Percentiles rank a stretch among this genome's conserved stretches.
These are phyloP conservation scores for Lottia gigantea DNA, from an alignment of 2,888 invertebrate genomes.

Conservation along the genomic window DNA sequence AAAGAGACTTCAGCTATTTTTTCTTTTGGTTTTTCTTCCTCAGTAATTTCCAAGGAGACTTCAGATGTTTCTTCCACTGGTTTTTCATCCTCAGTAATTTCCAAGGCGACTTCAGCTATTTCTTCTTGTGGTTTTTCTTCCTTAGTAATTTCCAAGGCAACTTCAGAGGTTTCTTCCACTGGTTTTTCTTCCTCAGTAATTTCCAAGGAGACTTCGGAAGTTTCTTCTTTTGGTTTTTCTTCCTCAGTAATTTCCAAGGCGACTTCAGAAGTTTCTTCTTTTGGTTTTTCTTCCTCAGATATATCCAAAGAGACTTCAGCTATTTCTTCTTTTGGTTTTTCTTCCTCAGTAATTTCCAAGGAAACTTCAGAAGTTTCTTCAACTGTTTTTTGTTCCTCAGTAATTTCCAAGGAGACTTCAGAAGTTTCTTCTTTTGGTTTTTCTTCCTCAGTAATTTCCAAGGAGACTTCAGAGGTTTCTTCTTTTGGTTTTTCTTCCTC, in stretches of 20 bases:
- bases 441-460: too few relatives aligned
- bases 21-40: constrained; percentile 2
- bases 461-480: too few relatives aligned
- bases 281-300: background rate
- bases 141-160: background rate
- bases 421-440: too few relatives aligned
- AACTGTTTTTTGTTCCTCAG: too few relatives aligned
- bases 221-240: constrained; percentile 17
- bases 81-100: background rate
- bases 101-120: background rate
- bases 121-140: background rate
- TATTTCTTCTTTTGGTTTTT: constrained; percentile 24
- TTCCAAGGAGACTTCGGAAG: constrained; percentile 5
- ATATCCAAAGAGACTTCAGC: constrained; percentile 3
- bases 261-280: constrained; percentile 1
- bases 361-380: too few relatives aligned
- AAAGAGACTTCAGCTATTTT: constrained; percentile 10
- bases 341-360: too few relatives aligned
- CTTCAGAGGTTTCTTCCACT: background rate
- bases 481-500: too few relatives aligned
- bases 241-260: constrained; percentile 18
- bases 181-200: constrained; percentile 14
- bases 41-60: background rate
- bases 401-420: too few relatives aligned
- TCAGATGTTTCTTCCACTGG: background rate